phyloP scores from a whole-genome alignment of 30 jellyfish, hydroid and myxozoan species.

The Rhopilema esculentum region DNA sequence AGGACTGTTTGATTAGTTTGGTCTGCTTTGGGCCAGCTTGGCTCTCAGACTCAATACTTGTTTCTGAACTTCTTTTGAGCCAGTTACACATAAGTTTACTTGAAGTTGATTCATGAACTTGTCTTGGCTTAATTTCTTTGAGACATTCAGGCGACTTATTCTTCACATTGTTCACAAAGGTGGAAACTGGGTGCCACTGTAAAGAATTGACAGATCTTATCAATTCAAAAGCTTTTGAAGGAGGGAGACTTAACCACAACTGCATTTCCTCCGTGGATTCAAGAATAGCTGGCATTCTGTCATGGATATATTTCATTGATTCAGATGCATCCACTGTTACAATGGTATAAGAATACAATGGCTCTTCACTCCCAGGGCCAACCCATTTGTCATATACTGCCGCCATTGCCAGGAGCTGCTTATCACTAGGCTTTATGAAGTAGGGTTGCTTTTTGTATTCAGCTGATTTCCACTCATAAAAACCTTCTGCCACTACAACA shows the following conservation, averaged over 20 bases:
- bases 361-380: slow-evolving; percentile 42
- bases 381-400: slow-evolving; percentile 82
- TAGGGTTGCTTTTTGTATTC: slow-evolving; percentile 88
- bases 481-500: slow-evolving; percentile 95
- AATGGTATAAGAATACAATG: slow-evolving; percentile 79
- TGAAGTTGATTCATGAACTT: slow-evolving; percentile 35
- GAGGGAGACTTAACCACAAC: slow-evolving; percentile 73
- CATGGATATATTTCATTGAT: slow-evolving; percentile 76
- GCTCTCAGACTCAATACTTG: not conserved
- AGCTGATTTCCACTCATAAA: slow-evolving; percentile 82
- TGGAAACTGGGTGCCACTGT: slow-evolving; percentile 93
- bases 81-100: slow-evolving; percentile 58
- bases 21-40: not conserved
- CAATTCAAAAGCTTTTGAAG: slow-evolving; percentile 60
- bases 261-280: slow-evolving; percentile 68
- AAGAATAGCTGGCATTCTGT: slow-evolving; percentile 96
- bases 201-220: slow-evolving; percentile 71
- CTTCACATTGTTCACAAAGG: slow-evolving; percentile 79
- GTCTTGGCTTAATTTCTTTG: slow-evolving; percentile 60
- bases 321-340: slow-evolving; percentile 86
- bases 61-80: slow-evolving; percentile 47
- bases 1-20: too few relatives aligned
- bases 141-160: slow-evolving; percentile 84
- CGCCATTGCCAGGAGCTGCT: slow-evolving; percentile 82
- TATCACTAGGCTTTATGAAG: slow-evolving; percentile 48